phyloP scores from a whole-genome alignment of 2,888 invertebrate genomes.

The Pollenia amentaria region DNA sequence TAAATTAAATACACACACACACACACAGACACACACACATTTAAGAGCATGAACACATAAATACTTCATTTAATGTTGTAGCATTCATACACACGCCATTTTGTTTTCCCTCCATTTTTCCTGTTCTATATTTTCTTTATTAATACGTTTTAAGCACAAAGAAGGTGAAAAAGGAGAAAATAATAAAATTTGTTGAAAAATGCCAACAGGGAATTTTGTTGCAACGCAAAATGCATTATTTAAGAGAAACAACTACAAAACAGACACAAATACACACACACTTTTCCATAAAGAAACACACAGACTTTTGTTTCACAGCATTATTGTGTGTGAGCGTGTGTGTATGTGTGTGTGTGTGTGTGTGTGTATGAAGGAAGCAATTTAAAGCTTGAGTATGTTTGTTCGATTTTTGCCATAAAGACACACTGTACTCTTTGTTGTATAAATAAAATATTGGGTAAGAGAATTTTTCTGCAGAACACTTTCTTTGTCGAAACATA shows the following conservation, averaged over 20 bases:
- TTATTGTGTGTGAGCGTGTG: background rate
- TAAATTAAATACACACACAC: conserved; percentile 64
- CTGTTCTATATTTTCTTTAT: conserved; percentile 43
- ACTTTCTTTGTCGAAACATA: background rate
- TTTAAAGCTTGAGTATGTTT: background rate
- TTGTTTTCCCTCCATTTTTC: background rate
- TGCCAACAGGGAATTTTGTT: conserved; percentile 16
- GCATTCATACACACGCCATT: conserved; percentile 8
- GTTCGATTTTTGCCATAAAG: conserved; percentile 3
- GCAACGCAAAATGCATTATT: conserved; percentile 40
- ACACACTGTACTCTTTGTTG: conserved; percentile 19
- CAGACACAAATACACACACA: background rate
- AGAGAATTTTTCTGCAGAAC: background rate
- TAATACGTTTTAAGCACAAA: conserved; percentile 25
- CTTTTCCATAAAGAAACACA: background rate
- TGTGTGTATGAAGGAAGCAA: background rate
- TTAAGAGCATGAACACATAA: conserved; percentile 39
- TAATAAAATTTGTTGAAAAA: conserved; percentile 9
- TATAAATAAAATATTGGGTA: conserved; percentile 9
- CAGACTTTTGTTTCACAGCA: background rate
- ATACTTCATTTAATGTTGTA: conserved; percentile 44
- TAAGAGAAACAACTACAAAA: background rate
- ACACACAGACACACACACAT: background rate
- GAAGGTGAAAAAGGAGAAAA: conserved; percentile 9
- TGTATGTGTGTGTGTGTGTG: background rate